Evolutionary conservation across 2,797 vertebrate species (phyloP).

Genomic region (Liparis tanakae): DNA sequence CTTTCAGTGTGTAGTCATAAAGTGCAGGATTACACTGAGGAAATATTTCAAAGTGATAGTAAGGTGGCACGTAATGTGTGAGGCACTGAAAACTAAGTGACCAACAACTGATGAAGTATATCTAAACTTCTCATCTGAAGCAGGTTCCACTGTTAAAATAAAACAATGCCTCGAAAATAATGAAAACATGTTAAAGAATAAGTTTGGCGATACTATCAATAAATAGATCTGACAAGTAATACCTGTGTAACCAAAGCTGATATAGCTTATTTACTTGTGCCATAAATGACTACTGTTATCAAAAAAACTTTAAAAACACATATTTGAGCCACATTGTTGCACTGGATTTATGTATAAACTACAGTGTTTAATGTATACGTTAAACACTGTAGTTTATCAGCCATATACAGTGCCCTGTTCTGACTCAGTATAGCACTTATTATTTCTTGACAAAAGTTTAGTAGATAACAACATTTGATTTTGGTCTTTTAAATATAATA

Average conservation of each 20-base stretch:
- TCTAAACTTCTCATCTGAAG: slow-evolving; percentile 23
- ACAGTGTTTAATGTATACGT: too few relatives aligned
- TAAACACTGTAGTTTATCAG: slow-evolving; percentile 1
- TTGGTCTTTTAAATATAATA: slow-evolving; percentile 4
- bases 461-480: not conserved
- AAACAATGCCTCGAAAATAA: slow-evolving; percentile 9
- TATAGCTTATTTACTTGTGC: not conserved
- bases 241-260: not conserved
- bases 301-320: slow-evolving; percentile 13
- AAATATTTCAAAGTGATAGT: slow-evolving; percentile 65
- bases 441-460: not conserved
- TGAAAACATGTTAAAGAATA: slow-evolving; percentile 4
- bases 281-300: not conserved
- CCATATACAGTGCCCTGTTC: not conserved
- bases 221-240: not conserved
- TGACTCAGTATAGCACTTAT: not conserved
- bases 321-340: slow-evolving; percentile 6
- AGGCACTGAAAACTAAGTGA: slow-evolving; percentile 52
- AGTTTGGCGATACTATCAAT: not conserved
- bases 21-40: slow-evolving; percentile 63
- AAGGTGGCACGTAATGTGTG: slow-evolving; percentile 41
- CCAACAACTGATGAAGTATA: slow-evolving; percentile 40
- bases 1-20: slow-evolving; percentile 57
- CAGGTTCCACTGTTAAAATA: slow-evolving; percentile 42
- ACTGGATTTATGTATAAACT: not conserved